Evolutionary conservation across 1,140 invertebrate species (phyloP).

Genomic region (Copidosoma floridanum): DNA sequence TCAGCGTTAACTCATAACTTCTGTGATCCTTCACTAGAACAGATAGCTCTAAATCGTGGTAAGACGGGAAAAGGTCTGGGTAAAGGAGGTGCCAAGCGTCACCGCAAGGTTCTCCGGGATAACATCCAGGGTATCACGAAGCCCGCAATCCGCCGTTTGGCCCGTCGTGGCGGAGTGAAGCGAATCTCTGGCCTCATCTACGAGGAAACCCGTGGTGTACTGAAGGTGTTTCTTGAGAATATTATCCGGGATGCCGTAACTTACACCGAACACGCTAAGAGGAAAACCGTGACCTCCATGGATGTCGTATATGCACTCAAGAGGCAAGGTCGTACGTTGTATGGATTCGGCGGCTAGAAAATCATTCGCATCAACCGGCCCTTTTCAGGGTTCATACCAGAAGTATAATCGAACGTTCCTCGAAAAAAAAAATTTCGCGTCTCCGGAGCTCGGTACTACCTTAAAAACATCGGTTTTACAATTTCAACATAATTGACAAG

Average conservation of each 20-base stretch:
- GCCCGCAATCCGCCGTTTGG: constrained; percentile 47
- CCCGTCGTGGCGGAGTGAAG: neutral
- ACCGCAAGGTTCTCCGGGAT: too few relatives aligned
- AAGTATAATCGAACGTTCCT: neutral
- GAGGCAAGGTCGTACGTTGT: constrained; percentile 72
- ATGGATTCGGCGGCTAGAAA: constrained; percentile 64
- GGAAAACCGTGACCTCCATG: constrained; percentile 58
- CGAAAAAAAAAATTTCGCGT: neutral
- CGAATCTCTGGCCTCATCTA: too few relatives aligned
- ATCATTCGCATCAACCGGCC: constrained; percentile 26
- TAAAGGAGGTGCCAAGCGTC: constrained; percentile 69
- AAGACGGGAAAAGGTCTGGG: constrained; percentile 70
- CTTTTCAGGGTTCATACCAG: constrained; percentile 40
- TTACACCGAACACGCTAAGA: too few relatives aligned
- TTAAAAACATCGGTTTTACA: too few relatives aligned
- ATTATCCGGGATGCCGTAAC: constrained; percentile 1
- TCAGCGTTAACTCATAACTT: too few relatives aligned
- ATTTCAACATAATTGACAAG: too few relatives aligned
- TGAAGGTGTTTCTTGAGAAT: constrained; percentile 34
- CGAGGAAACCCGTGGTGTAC: too few relatives aligned
- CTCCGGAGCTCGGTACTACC: too few relatives aligned
- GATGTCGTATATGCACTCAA: constrained; percentile 87
- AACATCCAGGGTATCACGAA: too few relatives aligned
- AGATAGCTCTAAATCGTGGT: constrained; percentile 58
- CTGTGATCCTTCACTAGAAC: too few relatives aligned